These are phyloP conservation scores for Leptothorax acervorum DNA, from an alignment of 2,888 invertebrate species.

Conservation along the genomic window DNA sequence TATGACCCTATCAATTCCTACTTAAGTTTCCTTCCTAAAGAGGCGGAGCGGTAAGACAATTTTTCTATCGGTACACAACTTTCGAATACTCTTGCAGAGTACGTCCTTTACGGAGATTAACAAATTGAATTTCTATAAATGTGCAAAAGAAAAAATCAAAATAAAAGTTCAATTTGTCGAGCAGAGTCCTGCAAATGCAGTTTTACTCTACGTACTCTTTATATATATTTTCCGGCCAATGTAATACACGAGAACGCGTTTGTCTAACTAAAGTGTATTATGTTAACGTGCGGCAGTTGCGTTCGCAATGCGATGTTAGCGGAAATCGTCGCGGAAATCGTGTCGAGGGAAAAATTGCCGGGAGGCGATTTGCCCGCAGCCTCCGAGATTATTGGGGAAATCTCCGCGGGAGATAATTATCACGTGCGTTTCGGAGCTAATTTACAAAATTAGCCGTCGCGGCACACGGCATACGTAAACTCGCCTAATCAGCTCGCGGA, in stretches of 20 bases:
- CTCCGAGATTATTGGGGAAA: conserved; percentile 20
- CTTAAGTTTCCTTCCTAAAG: neutral
- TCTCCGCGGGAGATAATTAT: conserved; percentile 33
- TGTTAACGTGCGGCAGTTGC: neutral
- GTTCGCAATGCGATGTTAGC: neutral
- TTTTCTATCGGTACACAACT: neutral
- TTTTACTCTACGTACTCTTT: neutral
- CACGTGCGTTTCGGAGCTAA: neutral
- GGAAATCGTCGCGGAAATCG: neutral
- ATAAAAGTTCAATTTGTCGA: neutral
- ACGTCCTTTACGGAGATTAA: neutral
- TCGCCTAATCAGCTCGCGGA: neutral
- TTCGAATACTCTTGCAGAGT: neutral
- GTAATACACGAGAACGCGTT: neutral
- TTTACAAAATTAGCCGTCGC: conserved; percentile 8
- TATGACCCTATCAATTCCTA: conserved; percentile 11
- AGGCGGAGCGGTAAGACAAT: neutral
- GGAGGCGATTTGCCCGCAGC: conserved; percentile 8
- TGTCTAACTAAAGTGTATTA: neutral
- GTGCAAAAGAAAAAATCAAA: neutral
- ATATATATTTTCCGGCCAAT: neutral
- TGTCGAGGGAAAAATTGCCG: conserved; percentile 28
- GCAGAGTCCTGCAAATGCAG: neutral
- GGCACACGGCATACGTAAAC: neutral
- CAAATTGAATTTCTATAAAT: neutral